Percentiles rank a stretch among this genome's conserved stretches.
These are phyloP conservation scores for Mesaphorura yosii DNA, from an alignment of 1,140 invertebrate species.

Conservation along the genomic window DNA sequence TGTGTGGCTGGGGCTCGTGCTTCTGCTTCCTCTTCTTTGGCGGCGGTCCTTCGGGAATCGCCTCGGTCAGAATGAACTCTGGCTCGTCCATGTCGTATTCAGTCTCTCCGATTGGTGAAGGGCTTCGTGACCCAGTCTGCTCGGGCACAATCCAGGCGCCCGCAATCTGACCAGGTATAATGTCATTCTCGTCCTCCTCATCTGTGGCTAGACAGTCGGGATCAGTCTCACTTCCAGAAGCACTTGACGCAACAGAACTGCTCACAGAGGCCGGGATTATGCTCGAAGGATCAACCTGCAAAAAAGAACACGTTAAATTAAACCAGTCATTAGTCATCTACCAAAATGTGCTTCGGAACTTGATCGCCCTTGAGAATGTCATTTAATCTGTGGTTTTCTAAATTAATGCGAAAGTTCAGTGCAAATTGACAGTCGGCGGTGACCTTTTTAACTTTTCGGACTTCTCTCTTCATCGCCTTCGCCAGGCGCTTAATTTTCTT, in stretches of 20 bases:
- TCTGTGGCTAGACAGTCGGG: slow-evolving; percentile 24
- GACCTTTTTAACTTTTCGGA: no score
- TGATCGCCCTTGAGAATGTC: no score
- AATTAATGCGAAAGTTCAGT: no score
- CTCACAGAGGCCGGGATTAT: slow-evolving; percentile 26
- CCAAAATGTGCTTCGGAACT: no score
- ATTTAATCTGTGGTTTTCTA: no score
- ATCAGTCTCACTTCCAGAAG: slow-evolving; percentile 27
- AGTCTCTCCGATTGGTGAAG: slow-evolving; percentile 13
- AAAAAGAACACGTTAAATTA: slow-evolving; percentile 11
- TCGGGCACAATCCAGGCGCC: slow-evolving; percentile 10
- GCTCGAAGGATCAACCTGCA: slow-evolving; percentile 30
- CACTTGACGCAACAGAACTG: slow-evolving; percentile 19
- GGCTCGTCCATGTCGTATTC: slow-evolving; percentile 29
- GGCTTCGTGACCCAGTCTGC: slow-evolving; percentile 22
- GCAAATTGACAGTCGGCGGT: no score
- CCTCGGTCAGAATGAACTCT: slow-evolving; percentile 22
- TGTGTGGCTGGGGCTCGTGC: slow-evolving; percentile 35
- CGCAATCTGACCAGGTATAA: not conserved
- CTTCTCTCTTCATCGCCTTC: no score
- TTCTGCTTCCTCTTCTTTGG: slow-evolving; percentile 30
- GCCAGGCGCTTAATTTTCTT: no score
- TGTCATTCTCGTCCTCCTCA: slow-evolving; percentile 29
- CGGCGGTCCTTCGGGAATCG: slow-evolving; percentile 25
- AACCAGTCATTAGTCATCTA: no score